A percentile compares a stretch with the other conserved stretches of the same genome.
Evolutionary conservation across 2,113 vertebrate genomes (phyloP).

Genomic region (Empidonax alnorum): DNA sequence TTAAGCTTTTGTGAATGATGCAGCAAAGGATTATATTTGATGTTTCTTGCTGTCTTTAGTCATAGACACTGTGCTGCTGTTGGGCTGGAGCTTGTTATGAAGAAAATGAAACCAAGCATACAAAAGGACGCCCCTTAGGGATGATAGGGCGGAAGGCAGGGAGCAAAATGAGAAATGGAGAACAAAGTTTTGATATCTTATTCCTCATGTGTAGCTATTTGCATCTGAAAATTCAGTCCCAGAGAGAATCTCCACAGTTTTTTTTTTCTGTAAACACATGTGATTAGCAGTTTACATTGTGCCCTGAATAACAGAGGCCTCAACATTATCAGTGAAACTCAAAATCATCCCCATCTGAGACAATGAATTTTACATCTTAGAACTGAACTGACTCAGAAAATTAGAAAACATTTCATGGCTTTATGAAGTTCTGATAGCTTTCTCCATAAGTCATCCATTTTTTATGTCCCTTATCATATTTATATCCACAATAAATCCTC

Average conservation of each 20-base stretch:
- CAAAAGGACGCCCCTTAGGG: not conserved
- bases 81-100: not conserved
- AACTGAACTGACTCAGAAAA: not conserved
- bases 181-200: not conserved
- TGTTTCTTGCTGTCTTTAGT: not conserved
- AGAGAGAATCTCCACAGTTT: not conserved
- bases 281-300: not conserved
- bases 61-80: not conserved
- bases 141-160: not conserved
- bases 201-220: not conserved
- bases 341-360: not conserved
- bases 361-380: not conserved
- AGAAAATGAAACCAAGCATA: not conserved
- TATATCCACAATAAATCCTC: not conserved
- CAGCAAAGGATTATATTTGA: not conserved
- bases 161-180: not conserved
- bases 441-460: not conserved
- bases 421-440: not conserved
- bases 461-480: not conserved
- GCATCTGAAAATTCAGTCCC: not conserved
- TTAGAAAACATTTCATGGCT: not conserved
- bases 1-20: not conserved
- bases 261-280: not conserved
- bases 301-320: not conserved
- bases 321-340: not conserved